Evolutionary conservation across 2,797 vertebrate species (phyloP), one percentile per base, ranked within the genome.

Genomic region (Coilia nasus): DNA sequence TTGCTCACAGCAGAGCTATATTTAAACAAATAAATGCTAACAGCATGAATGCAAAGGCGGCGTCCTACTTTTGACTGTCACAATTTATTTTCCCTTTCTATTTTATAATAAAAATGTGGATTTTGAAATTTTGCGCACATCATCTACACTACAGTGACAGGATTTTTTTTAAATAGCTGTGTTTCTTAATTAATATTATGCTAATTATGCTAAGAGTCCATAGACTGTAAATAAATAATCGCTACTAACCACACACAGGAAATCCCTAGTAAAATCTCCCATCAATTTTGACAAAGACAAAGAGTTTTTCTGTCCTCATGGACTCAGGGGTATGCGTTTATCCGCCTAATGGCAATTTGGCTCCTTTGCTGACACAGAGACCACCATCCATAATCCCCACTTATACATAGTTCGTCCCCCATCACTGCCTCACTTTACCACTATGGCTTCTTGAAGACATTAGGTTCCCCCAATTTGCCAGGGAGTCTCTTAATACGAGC

Each of bases 1-100:
- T 41, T 47, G 47, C 78, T 78, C 50, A 15, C 47, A 78, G 47
- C 57, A 6, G 25, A 23, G 54, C 82, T 81, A 85, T 82, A 83
- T 81, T 84, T 81, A 83, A 59, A 81, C 84, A 41, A 81, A 64
- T 41, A 83, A 81, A 57, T 46, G 82, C 86, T 59, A 28, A 21
- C 81, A 83, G 86, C 71, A 19, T 57, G 82, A 83, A 59, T 46
- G 57, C 46, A 67, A 83, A 83, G 56, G 31, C 57, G 17, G 59
- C 71, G 84, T 31, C 78, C 82, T 50, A 87, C 28, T 87, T 83
- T 47, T 64, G 47, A 54, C 9, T 62, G 59, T 10, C 31, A 41
- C 23, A 9, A 85, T 62, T 81, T 35, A 80, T 80, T 56, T 67
- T 47, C 84, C 62, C 56, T 78, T 25, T 80, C 28, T 25, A 54